Conservation (phyloP, 2,113 vertebrate genomes). For the Bufo bufo region DNA sequence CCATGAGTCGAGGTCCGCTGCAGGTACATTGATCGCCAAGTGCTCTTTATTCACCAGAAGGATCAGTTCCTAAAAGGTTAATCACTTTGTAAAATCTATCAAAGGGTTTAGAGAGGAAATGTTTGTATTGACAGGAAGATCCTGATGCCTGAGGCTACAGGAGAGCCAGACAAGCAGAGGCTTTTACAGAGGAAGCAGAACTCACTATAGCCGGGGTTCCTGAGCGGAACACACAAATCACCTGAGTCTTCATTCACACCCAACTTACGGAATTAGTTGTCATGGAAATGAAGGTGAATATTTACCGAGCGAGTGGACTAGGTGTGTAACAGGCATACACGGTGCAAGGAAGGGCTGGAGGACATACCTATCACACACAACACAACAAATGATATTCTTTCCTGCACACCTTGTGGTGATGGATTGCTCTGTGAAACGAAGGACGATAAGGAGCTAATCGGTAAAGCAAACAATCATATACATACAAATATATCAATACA, state of each 20-base stretch:
- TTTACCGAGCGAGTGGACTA: constrained; percentile 31
- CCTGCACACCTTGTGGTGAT: neutral
- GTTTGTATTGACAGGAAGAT: constrained; percentile 78
- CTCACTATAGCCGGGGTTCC: constrained; percentile 25
- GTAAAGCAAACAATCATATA: constrained; percentile 17
- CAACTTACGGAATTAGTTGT: constrained; percentile 54
- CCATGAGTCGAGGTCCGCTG: constrained; percentile 71
- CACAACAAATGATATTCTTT: neutral
- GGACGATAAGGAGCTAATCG: constrained; percentile 31
- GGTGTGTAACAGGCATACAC: constrained; percentile 28
- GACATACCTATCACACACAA: neutral
- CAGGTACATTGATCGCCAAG: constrained; percentile 42
- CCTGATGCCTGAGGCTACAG: constrained; percentile 71
- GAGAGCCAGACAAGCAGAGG: constrained; percentile 60
- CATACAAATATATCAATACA: constrained; percentile 2
- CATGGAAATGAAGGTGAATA: constrained; percentile 47
- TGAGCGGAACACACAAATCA: constrained; percentile 48
- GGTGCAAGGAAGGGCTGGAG: neutral
- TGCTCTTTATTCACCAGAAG: constrained; percentile 58
- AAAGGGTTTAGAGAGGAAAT: constrained; percentile 77
- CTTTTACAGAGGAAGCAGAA: constrained; percentile 35
- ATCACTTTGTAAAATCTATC: constrained; percentile 80
- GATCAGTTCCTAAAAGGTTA: constrained; percentile 81
- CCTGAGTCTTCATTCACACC: constrained; percentile 52
- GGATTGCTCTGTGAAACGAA: neutral